Conservation (phyloP, 2,797 vertebrate genomes). For the Muscicapa comitata region DNA sequence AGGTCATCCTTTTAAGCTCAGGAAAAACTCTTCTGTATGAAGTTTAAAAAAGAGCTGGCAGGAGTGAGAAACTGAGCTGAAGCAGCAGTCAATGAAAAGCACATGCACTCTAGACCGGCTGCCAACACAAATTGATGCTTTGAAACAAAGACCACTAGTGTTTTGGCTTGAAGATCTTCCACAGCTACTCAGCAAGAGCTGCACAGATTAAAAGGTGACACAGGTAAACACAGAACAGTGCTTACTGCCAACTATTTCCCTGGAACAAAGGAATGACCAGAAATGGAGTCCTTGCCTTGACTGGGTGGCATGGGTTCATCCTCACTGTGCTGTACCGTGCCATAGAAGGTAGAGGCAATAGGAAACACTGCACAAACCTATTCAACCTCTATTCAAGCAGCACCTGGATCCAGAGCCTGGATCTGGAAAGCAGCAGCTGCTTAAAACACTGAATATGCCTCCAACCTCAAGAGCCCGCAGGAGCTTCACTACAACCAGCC, state of each 20-base stretch:
- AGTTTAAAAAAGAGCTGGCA: conserved; percentile 9
- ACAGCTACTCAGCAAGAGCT: neutral
- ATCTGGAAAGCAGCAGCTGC: neutral
- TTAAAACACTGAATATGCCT: neutral
- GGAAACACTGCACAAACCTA: neutral
- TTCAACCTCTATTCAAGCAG: neutral
- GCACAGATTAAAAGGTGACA: conserved; percentile 5
- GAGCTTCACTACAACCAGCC: neutral
- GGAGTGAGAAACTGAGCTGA: neutral
- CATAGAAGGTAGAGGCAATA: neutral
- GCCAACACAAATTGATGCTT: conserved; percentile 60
- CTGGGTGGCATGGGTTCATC: neutral
- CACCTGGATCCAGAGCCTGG: neutral
- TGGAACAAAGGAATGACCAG: neutral
- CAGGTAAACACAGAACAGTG: neutral
- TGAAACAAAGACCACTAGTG: conserved; percentile 60
- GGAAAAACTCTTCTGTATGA: conserved; percentile 26
- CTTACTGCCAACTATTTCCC: neutral
- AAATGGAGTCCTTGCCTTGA: neutral
- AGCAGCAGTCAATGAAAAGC: conserved; percentile 58
- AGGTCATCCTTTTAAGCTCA: neutral
- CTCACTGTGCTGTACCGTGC: fast-evolving
- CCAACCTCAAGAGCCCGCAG: neutral
- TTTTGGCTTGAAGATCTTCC: conserved; percentile 37
- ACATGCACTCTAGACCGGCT: conserved; percentile 46